Percentiles rank a stretch among this genome's conserved stretches.
Evolutionary conservation across 1,140 invertebrate species (phyloP).

Genomic region (Leptonema lineaticorne): DNA sequence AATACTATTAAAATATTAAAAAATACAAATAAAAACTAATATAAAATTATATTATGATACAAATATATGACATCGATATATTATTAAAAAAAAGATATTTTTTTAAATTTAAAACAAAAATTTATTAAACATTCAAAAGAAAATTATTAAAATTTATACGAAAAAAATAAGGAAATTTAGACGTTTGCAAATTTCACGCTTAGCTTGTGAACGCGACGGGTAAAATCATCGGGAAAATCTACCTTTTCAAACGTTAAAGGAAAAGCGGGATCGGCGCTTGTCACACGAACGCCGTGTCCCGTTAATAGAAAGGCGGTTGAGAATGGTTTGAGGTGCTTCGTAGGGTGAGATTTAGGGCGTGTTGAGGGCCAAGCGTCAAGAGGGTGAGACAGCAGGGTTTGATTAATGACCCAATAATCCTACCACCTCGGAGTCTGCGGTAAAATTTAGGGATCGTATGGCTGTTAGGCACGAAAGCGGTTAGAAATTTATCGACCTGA

Average conservation of each 20-base stretch:
- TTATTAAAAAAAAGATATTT: too few species aligned
- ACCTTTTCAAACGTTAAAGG: conserved; percentile 13
- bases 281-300: not conserved
- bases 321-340: conserved; percentile 18
- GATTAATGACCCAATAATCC: conserved; percentile 44
- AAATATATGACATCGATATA: too few species aligned
- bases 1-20: too few species aligned
- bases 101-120: too few species aligned
- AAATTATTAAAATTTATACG: too few species aligned
- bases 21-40: too few species aligned
- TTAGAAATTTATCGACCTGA: conserved; percentile 39
- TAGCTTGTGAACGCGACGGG: conserved; percentile 25
- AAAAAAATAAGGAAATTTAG: too few species aligned
- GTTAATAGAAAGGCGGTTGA: conserved; percentile 21
- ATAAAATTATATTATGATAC: too few species aligned
- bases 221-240: conserved; percentile 30
- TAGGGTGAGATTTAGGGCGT: conserved; percentile 20
- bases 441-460: conserved; percentile 39
- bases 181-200: conserved; percentile 22
- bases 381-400: conserved; percentile 35
- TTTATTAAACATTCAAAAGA: too few species aligned
- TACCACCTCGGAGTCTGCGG: conserved; percentile 41
- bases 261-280: not conserved
- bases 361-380: conserved; percentile 3
- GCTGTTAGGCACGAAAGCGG: conserved; percentile 34